These are phyloP conservation scores for Xestia rhomboidea DNA, from an alignment of 2,888 invertebrate species.

Conservation along the genomic window DNA sequence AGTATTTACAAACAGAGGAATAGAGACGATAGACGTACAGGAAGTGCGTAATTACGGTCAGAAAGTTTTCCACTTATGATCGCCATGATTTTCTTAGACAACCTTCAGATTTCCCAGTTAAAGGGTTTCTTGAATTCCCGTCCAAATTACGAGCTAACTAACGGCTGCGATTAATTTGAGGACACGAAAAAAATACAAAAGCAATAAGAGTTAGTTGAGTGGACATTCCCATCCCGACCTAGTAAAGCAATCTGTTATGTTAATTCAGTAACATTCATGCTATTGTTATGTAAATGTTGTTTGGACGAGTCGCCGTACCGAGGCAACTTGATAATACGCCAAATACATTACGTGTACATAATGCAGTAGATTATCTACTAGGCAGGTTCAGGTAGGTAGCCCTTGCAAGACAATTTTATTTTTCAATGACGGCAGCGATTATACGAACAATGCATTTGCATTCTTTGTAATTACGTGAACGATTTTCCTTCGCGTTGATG, in stretches of 20 bases:
- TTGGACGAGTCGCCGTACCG: constrained; percentile 63
- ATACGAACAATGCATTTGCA: constrained; percentile 47
- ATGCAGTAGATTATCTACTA: constrained; percentile 41
- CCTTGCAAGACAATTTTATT: constrained; percentile 41
- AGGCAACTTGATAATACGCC: constrained; percentile 65
- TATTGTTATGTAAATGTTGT: constrained; percentile 84
- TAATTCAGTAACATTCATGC: constrained; percentile 79
- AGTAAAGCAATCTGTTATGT: constrained; percentile 84
- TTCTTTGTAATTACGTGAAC: constrained; percentile 40
- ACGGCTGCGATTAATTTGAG: constrained; percentile 24
- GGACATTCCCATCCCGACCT: constrained; percentile 75
- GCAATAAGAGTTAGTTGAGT: constrained; percentile 47
- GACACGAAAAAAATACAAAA: constrained; percentile 34
- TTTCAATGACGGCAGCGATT: constrained; percentile 30
- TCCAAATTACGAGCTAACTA: neutral
- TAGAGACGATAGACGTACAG: neutral
- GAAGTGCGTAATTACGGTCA: neutral
- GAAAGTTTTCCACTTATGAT: neutral
- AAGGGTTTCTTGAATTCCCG: neutral
- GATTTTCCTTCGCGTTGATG: constrained; percentile 35
- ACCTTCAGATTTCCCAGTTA: neutral
- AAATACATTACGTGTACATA: constrained; percentile 62
- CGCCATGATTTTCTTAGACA: neutral
- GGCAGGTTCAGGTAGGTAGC: constrained; percentile 15
- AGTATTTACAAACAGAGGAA: neutral